These are phyloP conservation scores for Sebastes matsubarae DNA, from an alignment of 2,797 vertebrate species.

Conservation along the genomic window DNA sequence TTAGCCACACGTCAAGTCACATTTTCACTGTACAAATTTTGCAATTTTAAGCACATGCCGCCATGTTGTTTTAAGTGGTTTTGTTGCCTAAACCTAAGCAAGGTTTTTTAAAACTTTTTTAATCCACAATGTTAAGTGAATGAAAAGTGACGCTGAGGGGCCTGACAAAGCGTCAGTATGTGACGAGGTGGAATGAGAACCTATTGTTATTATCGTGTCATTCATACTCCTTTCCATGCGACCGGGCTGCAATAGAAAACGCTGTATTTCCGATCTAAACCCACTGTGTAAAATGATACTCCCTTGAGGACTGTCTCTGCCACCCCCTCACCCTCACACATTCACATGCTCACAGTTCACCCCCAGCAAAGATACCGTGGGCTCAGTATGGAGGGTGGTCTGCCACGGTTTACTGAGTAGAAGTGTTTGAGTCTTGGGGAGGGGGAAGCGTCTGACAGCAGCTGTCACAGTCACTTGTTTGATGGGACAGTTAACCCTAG, in stretches of 20 bases:
- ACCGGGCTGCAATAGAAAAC: slow-evolving; percentile 37
- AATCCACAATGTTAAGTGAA: too few relatives aligned
- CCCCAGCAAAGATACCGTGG: slow-evolving; percentile 23
- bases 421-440: slow-evolving; percentile 37
- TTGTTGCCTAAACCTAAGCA: too few relatives aligned
- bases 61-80: too few relatives aligned
- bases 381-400: slow-evolving; percentile 63
- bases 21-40: too few relatives aligned
- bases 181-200: too few relatives aligned
- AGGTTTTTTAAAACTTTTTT: too few relatives aligned
- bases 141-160: too few relatives aligned
- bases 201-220: neutral
- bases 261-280: slow-evolving; percentile 60
- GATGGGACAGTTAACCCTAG: slow-evolving; percentile 58
- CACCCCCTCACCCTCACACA: slow-evolving; percentile 4
- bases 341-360: neutral
- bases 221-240: neutral
- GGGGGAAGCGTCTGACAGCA: slow-evolving; percentile 59
- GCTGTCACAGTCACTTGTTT: slow-evolving; percentile 78
- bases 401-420: slow-evolving; percentile 42
- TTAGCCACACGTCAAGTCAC: too few relatives aligned
- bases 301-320: slow-evolving; percentile 32
- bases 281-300: slow-evolving; percentile 66
- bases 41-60: too few relatives aligned
- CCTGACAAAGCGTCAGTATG: too few relatives aligned